Percentiles rank a stretch among this genome's conserved stretches.
phyloP scores from a whole-genome alignment of 2,113 vertebrate species.

The Heteronetta atricapilla region DNA sequence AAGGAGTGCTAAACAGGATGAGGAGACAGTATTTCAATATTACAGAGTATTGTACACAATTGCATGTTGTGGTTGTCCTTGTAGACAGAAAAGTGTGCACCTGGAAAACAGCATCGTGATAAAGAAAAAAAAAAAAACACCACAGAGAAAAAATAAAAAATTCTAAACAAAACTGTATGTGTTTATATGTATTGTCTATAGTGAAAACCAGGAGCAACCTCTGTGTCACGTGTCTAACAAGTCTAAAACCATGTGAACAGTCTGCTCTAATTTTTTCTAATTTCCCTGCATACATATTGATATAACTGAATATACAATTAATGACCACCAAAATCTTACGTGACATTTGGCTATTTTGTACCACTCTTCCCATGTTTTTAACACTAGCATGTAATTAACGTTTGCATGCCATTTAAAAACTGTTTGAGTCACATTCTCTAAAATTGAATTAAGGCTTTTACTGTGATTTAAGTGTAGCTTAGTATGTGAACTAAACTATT shows the following conservation, averaged over 20 bases:
- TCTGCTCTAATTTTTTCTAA: not conserved
- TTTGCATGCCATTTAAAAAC: not conserved
- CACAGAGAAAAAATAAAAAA: not conserved
- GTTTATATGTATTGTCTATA: not conserved
- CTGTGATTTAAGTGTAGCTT: not conserved
- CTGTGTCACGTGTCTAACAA: not conserved
- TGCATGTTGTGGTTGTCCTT: not conserved
- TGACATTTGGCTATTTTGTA: not conserved
- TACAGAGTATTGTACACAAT: not conserved
- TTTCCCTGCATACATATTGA: not conserved
- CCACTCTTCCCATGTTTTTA: not conserved
- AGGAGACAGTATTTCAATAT: not conserved
- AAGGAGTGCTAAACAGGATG: not conserved
- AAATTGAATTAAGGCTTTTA: not conserved
- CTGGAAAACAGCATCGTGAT: not conserved
- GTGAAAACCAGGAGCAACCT: not conserved
- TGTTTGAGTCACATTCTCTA: not conserved
- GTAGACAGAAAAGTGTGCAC: not conserved
- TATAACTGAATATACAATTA: not conserved
- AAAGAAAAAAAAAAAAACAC: not conserved
- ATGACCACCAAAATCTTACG: not conserved
- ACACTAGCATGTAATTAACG: not conserved
- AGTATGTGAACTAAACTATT: not conserved
- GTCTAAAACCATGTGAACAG: not conserved
- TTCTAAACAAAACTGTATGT: not conserved